A percentile compares a stretch with the other conserved stretches of the same genome.
Conservation (phyloP, 1,140 invertebrate genomes). For the Trichonephila clavata region DNA sequence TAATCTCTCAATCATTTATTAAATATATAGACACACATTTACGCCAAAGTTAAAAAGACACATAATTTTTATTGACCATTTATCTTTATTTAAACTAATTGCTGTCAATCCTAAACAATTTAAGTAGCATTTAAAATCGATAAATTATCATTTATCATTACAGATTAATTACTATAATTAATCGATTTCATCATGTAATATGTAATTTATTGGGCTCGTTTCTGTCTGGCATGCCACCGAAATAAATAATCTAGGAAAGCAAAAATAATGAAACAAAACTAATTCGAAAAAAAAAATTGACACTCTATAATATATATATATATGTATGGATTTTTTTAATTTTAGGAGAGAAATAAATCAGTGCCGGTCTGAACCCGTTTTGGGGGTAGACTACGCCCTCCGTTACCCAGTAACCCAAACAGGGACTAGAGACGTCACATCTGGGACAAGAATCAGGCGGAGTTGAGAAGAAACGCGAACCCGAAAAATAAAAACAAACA, state of each 20-base stretch:
- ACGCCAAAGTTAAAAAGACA: too few species aligned
- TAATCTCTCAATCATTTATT: too few species aligned
- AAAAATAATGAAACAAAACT: background rate
- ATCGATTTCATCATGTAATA: background rate
- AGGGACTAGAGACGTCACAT: conserved; percentile 53
- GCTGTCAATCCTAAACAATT: background rate
- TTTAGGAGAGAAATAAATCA: background rate
- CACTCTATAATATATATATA: conserved; percentile 16
- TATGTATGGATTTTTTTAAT: conserved; percentile 29
- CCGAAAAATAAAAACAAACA: background rate
- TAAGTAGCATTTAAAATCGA: background rate
- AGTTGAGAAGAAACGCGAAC: conserved; percentile 50
- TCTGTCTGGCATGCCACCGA: background rate
- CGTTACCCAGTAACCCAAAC: conserved; percentile 70
- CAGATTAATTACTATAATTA: conserved; percentile 1
- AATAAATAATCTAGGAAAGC: background rate
- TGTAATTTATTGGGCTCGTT: background rate
- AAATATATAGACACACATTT: too few species aligned
- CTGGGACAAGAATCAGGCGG: conserved; percentile 54
- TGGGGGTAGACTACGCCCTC: conserved; percentile 62
- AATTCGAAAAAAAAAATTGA: background rate
- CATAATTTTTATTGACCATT: too few species aligned
- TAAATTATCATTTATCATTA: background rate
- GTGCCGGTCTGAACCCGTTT: conserved; percentile 42
- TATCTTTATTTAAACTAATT: background rate